Conservation (phyloP, 2,797 vertebrate species). For the Bradypodion pumilum region DNA sequence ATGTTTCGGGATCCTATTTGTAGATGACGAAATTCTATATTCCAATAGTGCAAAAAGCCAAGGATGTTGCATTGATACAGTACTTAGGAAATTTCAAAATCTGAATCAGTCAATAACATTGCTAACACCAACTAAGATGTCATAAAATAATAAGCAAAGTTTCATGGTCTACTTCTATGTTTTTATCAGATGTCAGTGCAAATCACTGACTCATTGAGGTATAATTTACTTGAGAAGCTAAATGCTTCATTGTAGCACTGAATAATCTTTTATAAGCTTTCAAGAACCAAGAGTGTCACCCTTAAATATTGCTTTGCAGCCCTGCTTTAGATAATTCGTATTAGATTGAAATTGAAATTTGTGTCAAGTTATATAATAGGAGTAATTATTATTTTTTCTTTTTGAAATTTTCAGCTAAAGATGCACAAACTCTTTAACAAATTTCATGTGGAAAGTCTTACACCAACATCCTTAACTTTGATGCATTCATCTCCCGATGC, state of each 20-base stretch:
- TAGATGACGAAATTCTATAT: not conserved
- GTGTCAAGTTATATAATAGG: constrained; percentile 14
- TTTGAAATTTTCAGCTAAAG: constrained; percentile 69
- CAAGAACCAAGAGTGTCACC: not conserved
- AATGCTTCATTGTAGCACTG: too few relatives aligned
- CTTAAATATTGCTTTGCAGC: not conserved
- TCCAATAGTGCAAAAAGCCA: not conserved
- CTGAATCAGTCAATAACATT: not conserved
- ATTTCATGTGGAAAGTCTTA: constrained; percentile 76
- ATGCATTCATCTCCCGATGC: constrained; percentile 71
- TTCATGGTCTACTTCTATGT: not conserved
- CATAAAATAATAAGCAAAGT: not conserved
- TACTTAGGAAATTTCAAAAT: not conserved
- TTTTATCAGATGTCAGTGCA: too few relatives aligned
- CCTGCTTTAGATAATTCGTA: not conserved
- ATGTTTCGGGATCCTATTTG: not conserved
- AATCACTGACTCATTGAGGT: too few relatives aligned
- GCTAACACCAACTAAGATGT: not conserved
- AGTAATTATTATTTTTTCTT: constrained; percentile 22
- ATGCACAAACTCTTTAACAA: constrained; percentile 79
- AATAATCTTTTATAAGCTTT: not conserved
- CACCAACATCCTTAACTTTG: constrained; percentile 81
- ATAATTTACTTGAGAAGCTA: too few relatives aligned
- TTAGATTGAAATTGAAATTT: constrained; percentile 3
- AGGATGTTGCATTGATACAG: not conserved